Evolutionary conservation across 2,797 vertebrate species (phyloP).

Genomic region (Oryzias dopingdopingensis): DNA sequence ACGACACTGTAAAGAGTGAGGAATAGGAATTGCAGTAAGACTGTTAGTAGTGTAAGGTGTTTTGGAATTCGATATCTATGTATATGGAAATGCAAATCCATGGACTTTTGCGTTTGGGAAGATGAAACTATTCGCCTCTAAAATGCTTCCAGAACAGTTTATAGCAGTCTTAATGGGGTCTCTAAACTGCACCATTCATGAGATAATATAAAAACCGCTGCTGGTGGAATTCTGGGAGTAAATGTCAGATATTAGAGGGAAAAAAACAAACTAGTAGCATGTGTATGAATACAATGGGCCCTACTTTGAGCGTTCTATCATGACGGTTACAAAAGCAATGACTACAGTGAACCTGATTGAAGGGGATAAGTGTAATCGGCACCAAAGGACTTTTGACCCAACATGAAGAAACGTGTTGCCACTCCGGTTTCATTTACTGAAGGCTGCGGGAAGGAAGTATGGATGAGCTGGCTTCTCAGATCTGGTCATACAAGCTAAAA

Average conservation of each 20-base stretch:
- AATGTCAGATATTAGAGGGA: conserved; percentile 12
- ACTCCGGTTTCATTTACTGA: conserved; percentile 34
- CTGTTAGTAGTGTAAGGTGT: conserved; percentile 1
- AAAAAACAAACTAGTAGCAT: conserved; percentile 20
- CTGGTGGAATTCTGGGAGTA: conserved; percentile 1
- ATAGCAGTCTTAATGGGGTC: background rate
- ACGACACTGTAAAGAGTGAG: background rate
- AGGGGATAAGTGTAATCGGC: conserved; percentile 22
- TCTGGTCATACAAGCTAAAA: conserved; percentile 61
- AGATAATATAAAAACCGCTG: conserved; percentile 3
- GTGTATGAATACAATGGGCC: conserved; percentile 33
- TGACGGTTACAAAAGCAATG: conserved; percentile 41
- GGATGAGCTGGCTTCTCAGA: conserved; percentile 39
- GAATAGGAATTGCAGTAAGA: background rate
- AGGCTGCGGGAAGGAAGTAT: conserved; percentile 31
- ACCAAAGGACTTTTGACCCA: conserved; percentile 41
- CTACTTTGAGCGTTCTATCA: conserved; percentile 52
- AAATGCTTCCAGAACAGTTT: conserved; percentile 4
- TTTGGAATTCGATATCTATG: conserved; percentile 5
- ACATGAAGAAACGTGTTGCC: conserved; percentile 39
- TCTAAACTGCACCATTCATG: background rate
- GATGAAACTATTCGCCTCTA: background rate
- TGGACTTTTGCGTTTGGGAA: background rate
- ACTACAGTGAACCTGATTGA: conserved; percentile 42
- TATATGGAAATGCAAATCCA: conserved; percentile 2